A percentile compares a stretch with the other conserved stretches of the same genome.
Evolutionary conservation across 2,888 invertebrate species (phyloP).

Genomic region (Cancer borealis): DNA sequence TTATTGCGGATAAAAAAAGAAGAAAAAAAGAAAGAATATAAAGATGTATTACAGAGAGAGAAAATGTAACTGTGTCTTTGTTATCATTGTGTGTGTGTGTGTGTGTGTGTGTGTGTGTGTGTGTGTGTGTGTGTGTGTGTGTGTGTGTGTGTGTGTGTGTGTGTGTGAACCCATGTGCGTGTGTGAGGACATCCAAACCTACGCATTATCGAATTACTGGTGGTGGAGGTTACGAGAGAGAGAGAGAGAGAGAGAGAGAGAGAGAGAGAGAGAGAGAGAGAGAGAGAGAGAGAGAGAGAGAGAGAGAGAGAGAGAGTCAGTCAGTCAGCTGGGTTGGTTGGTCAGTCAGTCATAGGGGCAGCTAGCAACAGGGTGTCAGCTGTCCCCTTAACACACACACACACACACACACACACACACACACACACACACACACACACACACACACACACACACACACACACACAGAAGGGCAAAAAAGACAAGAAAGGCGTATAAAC

Average conservation of each 20-base stretch:
- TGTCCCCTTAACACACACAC: conserved; percentile 4
- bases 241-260: not conserved
- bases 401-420: conserved; percentile 35
- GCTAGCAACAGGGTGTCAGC: conserved; percentile 6
- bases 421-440: conserved; percentile 20
- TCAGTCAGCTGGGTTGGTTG: not conserved
- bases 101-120: too few species aligned
- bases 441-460: not conserved
- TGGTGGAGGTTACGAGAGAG: not conserved
- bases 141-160: conserved; percentile 32
- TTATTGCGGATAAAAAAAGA: too few species aligned
- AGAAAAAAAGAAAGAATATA: too few species aligned
- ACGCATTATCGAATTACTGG: not conserved
- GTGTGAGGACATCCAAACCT: not conserved
- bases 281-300: not conserved
- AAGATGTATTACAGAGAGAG: too few species aligned
- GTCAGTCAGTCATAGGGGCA: not conserved
- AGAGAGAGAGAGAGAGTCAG: not conserved
- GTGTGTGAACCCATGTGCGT: too few species aligned
- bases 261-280: not conserved
- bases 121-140: conserved; percentile 12
- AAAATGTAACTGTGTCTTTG: too few species aligned
- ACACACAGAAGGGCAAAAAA: too few species aligned
- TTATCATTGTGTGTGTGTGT: too few species aligned
- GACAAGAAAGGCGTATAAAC: too few species aligned